Conservation (phyloP, 53 echinoderm and acorn worm genomes). For the Astropecten irregularis region DNA sequence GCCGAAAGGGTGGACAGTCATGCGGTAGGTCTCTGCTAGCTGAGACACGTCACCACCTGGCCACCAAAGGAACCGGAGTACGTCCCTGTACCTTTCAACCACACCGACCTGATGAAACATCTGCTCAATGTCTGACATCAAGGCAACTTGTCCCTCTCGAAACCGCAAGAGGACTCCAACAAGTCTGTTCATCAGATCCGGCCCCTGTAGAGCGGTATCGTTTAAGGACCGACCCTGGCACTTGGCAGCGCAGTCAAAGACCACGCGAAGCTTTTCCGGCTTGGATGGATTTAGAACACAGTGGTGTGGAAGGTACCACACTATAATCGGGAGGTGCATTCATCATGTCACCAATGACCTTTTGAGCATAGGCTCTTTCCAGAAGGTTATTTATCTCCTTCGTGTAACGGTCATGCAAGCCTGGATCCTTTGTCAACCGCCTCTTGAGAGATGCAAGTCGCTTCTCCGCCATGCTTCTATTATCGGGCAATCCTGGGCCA, state of each 20-base stretch:
- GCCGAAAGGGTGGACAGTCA: constrained; percentile 71
- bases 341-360: neutral
- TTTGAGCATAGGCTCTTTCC: neutral
- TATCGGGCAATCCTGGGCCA: constrained; percentile 33
- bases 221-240: constrained; percentile 55
- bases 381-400: constrained; percentile 11
- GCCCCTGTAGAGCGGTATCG: constrained; percentile 15
- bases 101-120: constrained; percentile 57
- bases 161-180: constrained; percentile 16
- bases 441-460: constrained; percentile 47
- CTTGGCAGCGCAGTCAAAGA: constrained; percentile 56
- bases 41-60: constrained; percentile 2
- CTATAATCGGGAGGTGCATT: neutral
- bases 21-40: constrained; percentile 29
- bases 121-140: constrained; percentile 46
- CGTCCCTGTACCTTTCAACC: constrained; percentile 16
- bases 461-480: constrained; percentile 44
- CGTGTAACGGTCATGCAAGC: constrained; percentile 18
- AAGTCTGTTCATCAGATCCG: constrained; percentile 36
- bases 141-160: constrained; percentile 12
- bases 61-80: constrained; percentile 30
- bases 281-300: constrained; percentile 46
- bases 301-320: constrained; percentile 69
- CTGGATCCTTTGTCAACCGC: constrained; percentile 45
- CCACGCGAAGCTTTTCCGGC: constrained; percentile 57